Evolutionary conservation across 2,888 invertebrate genomes (phyloP).

Genomic region (Drosophila bunnanda): DNA sequence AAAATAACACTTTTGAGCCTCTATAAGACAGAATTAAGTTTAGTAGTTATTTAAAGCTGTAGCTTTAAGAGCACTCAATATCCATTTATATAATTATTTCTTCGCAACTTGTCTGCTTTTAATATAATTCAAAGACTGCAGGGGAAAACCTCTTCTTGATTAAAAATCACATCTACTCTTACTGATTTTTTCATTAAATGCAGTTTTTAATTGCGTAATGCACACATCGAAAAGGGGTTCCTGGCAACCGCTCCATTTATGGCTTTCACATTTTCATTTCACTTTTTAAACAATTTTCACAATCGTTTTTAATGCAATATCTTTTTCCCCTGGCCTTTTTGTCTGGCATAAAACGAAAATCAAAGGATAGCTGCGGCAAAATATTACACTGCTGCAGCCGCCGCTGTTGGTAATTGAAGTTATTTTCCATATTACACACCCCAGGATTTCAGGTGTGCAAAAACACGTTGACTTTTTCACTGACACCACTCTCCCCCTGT

Average conservation of each 20-base stretch:
- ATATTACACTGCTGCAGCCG: conserved; percentile 23
- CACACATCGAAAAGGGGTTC: not conserved
- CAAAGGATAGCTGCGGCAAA: conserved; percentile 23
- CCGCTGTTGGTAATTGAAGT: conserved; percentile 64
- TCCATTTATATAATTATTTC: not conserved
- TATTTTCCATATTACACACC: conserved; percentile 62
- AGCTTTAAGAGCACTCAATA: not conserved
- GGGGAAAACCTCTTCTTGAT: not conserved
- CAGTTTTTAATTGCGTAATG: not conserved
- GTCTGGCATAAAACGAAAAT: not conserved
- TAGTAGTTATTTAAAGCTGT: not conserved
- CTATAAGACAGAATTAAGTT: not conserved
- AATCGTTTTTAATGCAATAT: conserved; percentile 16
- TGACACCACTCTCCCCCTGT: conserved; percentile 23
- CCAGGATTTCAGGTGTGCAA: conserved; percentile 37
- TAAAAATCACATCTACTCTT: not conserved
- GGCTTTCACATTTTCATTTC: conserved; percentile 2
- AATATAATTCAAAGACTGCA: not conserved
- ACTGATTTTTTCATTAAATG: not conserved
- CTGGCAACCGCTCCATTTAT: not conserved
- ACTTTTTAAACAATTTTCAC: conserved; percentile 8
- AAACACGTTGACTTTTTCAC: conserved; percentile 54
- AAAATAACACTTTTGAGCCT: not conserved
- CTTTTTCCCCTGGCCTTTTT: not conserved
- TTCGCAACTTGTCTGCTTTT: too few relatives aligned